Evolutionary conservation across 2,113 vertebrate species (phyloP).

Genomic region (Dasyprocta punctata): DNA sequence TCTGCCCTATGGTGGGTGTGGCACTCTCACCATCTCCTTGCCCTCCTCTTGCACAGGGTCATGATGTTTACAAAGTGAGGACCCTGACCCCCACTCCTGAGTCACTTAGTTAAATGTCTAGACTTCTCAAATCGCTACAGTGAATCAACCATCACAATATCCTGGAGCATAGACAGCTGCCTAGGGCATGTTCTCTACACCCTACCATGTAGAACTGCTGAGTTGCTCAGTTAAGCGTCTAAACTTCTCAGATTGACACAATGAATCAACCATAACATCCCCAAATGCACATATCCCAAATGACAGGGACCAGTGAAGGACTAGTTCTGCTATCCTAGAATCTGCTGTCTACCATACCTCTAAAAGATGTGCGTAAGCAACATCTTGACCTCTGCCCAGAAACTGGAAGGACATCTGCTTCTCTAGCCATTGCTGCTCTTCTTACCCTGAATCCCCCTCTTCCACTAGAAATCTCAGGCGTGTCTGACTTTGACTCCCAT

Average conservation of each 20-base stretch:
- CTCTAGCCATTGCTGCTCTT: background rate
- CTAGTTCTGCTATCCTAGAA: background rate
- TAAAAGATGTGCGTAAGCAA: too few species aligned
- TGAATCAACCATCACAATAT: background rate
- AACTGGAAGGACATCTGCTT: background rate
- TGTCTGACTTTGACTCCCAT: background rate
- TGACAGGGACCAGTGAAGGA: background rate
- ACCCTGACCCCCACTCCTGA: background rate
- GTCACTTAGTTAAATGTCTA: background rate
- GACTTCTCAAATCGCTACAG: background rate
- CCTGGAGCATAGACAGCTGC: background rate
- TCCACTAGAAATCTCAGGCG: background rate
- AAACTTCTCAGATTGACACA: background rate
- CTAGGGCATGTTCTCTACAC: background rate
- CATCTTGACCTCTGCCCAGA: background rate
- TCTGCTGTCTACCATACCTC: background rate
- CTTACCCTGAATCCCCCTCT: background rate
- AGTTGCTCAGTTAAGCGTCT: background rate
- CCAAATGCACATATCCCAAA: background rate
- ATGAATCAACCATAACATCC: background rate
- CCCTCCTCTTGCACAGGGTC: background rate
- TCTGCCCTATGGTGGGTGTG: background rate
- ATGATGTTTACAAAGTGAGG: background rate
- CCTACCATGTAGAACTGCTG: background rate
- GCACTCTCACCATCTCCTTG: background rate